phyloP scores from a whole-genome alignment of 2,113 vertebrate genomes.

The Perca fluviatilis region DNA sequence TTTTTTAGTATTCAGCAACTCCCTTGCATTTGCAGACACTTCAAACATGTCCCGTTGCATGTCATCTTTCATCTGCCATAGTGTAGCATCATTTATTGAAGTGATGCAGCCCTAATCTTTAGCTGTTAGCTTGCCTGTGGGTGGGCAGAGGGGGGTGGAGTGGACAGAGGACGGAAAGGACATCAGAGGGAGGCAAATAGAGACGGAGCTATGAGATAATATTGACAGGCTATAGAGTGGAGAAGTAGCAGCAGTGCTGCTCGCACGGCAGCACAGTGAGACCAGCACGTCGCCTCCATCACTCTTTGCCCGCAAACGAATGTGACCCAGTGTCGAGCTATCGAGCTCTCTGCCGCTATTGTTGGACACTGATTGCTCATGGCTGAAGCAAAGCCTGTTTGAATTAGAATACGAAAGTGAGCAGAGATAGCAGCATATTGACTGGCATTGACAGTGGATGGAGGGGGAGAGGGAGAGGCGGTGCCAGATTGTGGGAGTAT shows the following conservation, averaged over 20 bases:
- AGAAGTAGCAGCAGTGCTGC: neutral
- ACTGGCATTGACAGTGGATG: constrained; percentile 45
- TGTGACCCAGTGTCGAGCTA: constrained; percentile 10
- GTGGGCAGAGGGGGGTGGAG: neutral
- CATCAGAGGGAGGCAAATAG: neutral
- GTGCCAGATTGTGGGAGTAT: neutral
- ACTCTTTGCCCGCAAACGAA: constrained; percentile 12
- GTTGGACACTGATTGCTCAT: constrained; percentile 16
- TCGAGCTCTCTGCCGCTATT: constrained; percentile 15
- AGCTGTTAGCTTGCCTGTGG: constrained; percentile 5
- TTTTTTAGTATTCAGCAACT: neutral
- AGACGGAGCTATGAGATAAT: constrained; percentile 11
- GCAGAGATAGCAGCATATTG: constrained; percentile 41
- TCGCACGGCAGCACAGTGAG: neutral
- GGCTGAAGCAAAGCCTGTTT: constrained; percentile 32
- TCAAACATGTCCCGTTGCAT: neutral
- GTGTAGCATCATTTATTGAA: neutral
- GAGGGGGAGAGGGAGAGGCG: neutral
- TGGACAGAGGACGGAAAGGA: neutral
- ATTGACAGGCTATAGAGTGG: constrained; percentile 16
- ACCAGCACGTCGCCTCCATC: constrained; percentile 18
- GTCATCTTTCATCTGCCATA: constrained; percentile 1
- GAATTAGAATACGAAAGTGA: constrained; percentile 39
- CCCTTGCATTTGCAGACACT: neutral
- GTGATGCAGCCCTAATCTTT: constrained; percentile 12